These are phyloP conservation scores for Caradrina clavipalpis DNA, from an alignment of 2,888 invertebrate genomes.

Conservation along the genomic window DNA sequence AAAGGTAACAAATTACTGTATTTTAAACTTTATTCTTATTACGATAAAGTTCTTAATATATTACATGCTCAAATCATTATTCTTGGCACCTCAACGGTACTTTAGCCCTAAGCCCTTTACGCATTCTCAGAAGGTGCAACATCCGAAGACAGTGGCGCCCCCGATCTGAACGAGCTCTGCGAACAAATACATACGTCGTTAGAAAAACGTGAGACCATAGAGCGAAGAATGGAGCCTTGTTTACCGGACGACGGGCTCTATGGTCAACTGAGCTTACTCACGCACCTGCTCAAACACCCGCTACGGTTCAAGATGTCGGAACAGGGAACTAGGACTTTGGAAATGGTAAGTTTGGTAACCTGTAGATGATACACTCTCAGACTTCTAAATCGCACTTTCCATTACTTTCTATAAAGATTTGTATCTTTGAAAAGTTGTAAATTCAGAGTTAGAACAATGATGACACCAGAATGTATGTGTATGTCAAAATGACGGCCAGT, in stretches of 20 bases:
- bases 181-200: conserved; percentile 94
- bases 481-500: no score
- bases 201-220: conserved; percentile 94
- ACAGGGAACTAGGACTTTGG: conserved; percentile 93
- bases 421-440: no score
- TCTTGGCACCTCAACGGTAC: neutral
- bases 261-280: conserved; percentile 96
- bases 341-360: conserved; percentile 85
- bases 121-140: conserved; percentile 81
- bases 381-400: no score
- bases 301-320: conserved; percentile 96
- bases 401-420: no score
- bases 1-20: conserved; percentile 86
- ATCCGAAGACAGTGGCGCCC: conserved; percentile 87
- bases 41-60: no score
- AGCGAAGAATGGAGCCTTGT: conserved; percentile 94
- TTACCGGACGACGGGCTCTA: conserved; percentile 97
- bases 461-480: no score
- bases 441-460: no score
- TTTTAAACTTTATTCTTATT: neutral
- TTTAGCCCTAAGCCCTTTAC: neutral
- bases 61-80: neutral
- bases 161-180: conserved; percentile 93
- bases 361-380: no score
- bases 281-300: conserved; percentile 97